Percentiles rank a stretch among this genome's conserved stretches.
Conservation (phyloP, 2,113 vertebrate genomes). For the Stigmatopora argus region DNA sequence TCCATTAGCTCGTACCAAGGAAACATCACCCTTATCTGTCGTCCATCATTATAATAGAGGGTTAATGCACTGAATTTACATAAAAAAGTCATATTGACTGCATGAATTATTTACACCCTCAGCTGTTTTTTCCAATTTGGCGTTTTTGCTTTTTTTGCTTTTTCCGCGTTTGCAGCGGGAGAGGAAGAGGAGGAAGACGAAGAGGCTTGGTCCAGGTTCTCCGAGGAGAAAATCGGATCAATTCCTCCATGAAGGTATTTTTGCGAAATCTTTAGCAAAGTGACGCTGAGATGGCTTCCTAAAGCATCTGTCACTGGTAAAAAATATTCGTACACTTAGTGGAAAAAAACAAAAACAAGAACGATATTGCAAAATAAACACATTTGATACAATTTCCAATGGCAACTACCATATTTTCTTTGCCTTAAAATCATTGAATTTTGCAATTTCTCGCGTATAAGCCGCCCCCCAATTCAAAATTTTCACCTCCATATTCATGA, state of each 20-base stretch:
- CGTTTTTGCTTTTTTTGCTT: slow-evolving; percentile 53
- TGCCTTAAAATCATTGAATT: too few relatives aligned
- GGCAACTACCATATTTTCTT: too few relatives aligned
- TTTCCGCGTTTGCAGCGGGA: slow-evolving; percentile 75
- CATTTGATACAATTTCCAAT: too few relatives aligned
- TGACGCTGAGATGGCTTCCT: slow-evolving; percentile 22
- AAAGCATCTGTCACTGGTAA: neutral
- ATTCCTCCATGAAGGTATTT: slow-evolving; percentile 73
- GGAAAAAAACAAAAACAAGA: neutral
- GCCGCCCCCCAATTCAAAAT: too few relatives aligned
- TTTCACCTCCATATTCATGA: too few relatives aligned
- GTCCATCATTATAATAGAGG: slow-evolving; percentile 99
- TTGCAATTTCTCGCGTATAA: too few relatives aligned
- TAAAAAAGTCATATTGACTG: slow-evolving; percentile 99
- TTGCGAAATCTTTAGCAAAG: slow-evolving; percentile 19
- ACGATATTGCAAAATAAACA: too few relatives aligned
- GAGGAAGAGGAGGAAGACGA: slow-evolving; percentile 11
- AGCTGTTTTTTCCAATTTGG: slow-evolving; percentile 89
- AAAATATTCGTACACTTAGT: neutral
- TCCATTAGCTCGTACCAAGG: slow-evolving; percentile 99
- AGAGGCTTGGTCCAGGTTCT: slow-evolving; percentile 83
- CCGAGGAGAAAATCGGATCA: slow-evolving; percentile 90
- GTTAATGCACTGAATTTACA: slow-evolving; percentile 99
- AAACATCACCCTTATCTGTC: slow-evolving; percentile 99
- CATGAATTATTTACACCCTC: slow-evolving; percentile 99